A percentile compares a stretch with the other conserved stretches of the same genome.
Conservation (phyloP, 1,140 invertebrate genomes). For the Orchestia grillus region DNA sequence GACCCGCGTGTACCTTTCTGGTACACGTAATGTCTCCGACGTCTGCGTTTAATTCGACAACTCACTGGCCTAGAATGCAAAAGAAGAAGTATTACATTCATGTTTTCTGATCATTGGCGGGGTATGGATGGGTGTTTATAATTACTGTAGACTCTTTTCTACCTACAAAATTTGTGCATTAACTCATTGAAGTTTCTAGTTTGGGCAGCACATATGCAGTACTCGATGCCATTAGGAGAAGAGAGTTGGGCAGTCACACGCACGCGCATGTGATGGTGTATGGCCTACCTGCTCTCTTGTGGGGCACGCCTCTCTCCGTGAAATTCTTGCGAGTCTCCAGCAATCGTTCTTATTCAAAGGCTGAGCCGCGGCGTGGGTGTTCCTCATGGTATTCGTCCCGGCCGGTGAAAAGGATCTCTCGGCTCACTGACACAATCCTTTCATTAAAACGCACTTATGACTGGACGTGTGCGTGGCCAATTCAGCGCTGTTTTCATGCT, state of each 20-base stretch:
- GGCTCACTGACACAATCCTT: slow-evolving; percentile 44
- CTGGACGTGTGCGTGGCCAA: slow-evolving; percentile 22
- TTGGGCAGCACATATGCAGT: not conserved
- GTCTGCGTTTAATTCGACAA: not conserved
- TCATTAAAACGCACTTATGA: slow-evolving; percentile 27
- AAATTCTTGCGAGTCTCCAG: slow-evolving; percentile 31
- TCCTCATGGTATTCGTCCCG: slow-evolving; percentile 2
- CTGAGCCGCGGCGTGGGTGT: slow-evolving; percentile 40
- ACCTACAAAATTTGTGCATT: not conserved
- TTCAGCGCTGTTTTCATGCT: slow-evolving; percentile 17
- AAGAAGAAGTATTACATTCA: not conserved
- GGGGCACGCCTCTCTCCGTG: slow-evolving; percentile 22
- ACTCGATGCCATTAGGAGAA: not conserved
- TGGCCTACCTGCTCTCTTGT: not conserved
- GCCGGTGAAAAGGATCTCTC: not conserved
- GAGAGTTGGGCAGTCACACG: slow-evolving; percentile 4
- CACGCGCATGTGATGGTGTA: not conserved
- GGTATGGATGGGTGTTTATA: not conserved
- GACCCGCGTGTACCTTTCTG: not conserved
- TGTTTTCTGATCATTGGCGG: not conserved
- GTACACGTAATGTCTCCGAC: not conserved
- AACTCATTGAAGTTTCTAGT: not conserved
- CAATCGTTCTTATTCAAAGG: slow-evolving; percentile 49
- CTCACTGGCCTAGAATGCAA: not conserved
- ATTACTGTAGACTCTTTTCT: not conserved